These are phyloP conservation scores for Drosophila aldrichi DNA, from an alignment of 2,888 invertebrate genomes.

Conservation along the genomic window DNA sequence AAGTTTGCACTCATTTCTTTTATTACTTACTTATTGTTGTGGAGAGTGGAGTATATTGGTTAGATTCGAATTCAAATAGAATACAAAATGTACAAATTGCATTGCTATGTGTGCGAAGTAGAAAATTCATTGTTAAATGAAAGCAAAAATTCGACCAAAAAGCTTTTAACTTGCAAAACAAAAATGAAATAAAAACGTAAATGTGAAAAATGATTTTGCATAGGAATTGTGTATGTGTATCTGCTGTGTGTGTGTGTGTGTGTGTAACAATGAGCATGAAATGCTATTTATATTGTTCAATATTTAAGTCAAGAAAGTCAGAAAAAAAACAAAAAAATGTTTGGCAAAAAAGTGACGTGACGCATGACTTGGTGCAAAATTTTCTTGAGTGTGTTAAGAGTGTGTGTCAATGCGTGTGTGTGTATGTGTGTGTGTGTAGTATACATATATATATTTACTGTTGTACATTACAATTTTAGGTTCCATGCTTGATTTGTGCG, in stretches of 20 bases:
- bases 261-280: constrained; percentile 59
- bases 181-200: constrained; percentile 13
- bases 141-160: constrained; percentile 47
- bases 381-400: constrained; percentile 14
- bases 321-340: constrained; percentile 19
- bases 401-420: neutral
- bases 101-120: constrained; percentile 42
- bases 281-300: constrained; percentile 61
- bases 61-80: constrained; percentile 30
- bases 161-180: constrained; percentile 46
- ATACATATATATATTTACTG: constrained; percentile 23
- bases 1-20: constrained; percentile 4
- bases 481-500: constrained; percentile 74
- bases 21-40: constrained; percentile 35
- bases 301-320: constrained; percentile 40
- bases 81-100: constrained; percentile 62
- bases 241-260: constrained; percentile 32
- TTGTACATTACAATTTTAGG: constrained; percentile 80
- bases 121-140: constrained; percentile 60
- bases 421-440: constrained; percentile 10
- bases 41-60: constrained; percentile 17
- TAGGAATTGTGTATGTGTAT: constrained; percentile 31
- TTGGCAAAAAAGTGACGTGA: constrained; percentile 39
- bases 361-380: constrained; percentile 58
- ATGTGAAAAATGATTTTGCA: constrained; percentile 70